Conservation (phyloP, 2,888 invertebrate genomes). For the Ophraella communa region DNA sequence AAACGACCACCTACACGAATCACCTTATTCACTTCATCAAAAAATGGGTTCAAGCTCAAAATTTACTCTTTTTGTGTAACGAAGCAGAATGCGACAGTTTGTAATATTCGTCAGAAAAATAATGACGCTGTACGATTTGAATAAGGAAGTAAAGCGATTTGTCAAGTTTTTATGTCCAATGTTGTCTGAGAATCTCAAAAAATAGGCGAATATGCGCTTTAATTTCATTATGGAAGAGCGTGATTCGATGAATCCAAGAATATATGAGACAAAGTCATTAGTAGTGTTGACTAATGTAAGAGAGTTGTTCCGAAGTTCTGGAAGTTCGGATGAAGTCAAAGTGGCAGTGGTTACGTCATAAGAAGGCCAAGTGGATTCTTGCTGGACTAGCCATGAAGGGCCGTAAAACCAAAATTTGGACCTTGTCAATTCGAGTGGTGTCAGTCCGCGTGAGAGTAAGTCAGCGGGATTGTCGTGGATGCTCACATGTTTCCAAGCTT, state of each 20-base stretch:
- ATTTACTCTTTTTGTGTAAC: slow-evolving; percentile 22
- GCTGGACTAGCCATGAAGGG: too few species aligned
- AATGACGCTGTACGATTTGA: slow-evolving; percentile 12
- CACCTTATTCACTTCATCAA: slow-evolving; percentile 23
- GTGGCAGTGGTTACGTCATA: too few species aligned
- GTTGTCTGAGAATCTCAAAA: background rate
- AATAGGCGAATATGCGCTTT: slow-evolving; percentile 14
- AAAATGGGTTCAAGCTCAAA: slow-evolving; percentile 35
- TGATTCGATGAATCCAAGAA: background rate
- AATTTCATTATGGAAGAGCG: slow-evolving; percentile 2
- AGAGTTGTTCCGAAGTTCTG: too few species aligned
- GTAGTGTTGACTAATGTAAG: too few species aligned
- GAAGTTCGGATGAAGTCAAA: too few species aligned
- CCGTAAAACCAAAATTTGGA: too few species aligned
- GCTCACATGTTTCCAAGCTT: too few species aligned
- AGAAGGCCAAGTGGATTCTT: too few species aligned
- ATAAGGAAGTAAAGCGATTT: slow-evolving; percentile 7
- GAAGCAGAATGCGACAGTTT: slow-evolving; percentile 2
- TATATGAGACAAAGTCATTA: background rate
- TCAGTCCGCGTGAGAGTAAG: too few species aligned
- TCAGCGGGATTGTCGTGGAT: too few species aligned
- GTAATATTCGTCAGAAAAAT: slow-evolving; percentile 17
- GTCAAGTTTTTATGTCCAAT: background rate
- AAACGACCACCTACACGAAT: slow-evolving; percentile 35
- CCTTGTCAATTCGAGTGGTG: too few species aligned